phyloP scores from a whole-genome alignment of 1,140 invertebrate genomes.

The Cheumatopsyche charites region DNA sequence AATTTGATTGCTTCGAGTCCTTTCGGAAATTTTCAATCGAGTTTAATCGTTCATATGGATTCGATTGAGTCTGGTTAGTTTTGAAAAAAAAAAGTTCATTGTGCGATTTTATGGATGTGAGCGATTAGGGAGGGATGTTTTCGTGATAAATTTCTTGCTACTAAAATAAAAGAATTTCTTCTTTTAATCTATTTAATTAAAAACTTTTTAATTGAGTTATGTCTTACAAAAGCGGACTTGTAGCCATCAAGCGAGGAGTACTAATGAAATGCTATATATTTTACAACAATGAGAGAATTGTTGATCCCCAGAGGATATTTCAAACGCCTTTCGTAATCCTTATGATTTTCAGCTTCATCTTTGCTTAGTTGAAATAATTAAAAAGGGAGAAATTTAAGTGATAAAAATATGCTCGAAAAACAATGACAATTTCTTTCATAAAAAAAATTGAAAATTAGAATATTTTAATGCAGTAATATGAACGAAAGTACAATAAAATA shows the following conservation, averaged over 20 bases:
- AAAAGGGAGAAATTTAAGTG: too few species aligned
- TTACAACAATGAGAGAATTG: constrained; percentile 24
- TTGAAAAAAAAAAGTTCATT: background rate
- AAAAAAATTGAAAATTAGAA: too few species aligned
- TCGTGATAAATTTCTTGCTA: background rate
- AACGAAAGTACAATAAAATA: too few species aligned
- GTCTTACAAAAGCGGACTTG: constrained; percentile 24
- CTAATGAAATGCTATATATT: constrained; percentile 29
- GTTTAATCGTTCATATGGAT: too few species aligned
- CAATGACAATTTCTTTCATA: too few species aligned
- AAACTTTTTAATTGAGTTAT: constrained; percentile 41
- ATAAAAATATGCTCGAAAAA: too few species aligned
- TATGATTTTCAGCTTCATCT: too few species aligned
- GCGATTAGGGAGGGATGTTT: background rate
- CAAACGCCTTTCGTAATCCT: background rate
- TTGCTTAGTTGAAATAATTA: too few species aligned
- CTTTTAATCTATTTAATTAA: constrained; percentile 36
- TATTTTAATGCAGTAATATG: too few species aligned
- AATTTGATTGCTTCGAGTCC: background rate
- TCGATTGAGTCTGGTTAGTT: background rate
- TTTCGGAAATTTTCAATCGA: background rate
- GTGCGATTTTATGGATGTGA: background rate
- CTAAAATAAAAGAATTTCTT: constrained; percentile 30
- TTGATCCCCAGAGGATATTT: constrained; percentile 7
- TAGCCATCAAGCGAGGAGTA: constrained; percentile 13